phyloP scores from a whole-genome alignment of 2,888 invertebrate genomes.

The Leucoma salicis region DNA sequence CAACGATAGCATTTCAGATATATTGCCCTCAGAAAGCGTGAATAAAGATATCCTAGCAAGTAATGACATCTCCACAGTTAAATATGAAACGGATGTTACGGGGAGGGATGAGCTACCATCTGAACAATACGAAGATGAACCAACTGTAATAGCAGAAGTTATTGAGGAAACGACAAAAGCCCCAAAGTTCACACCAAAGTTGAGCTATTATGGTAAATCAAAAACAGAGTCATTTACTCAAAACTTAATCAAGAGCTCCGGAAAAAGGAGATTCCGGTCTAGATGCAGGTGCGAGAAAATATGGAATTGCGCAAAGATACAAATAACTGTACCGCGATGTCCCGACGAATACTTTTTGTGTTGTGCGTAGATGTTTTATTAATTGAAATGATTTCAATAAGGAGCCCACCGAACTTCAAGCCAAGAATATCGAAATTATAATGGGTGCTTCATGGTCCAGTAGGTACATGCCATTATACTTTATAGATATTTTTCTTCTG shows the following conservation, averaged over 20 bases:
- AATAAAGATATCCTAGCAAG: conserved; percentile 8
- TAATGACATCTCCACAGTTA: conserved; percentile 22
- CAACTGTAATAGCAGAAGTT: conserved; percentile 29
- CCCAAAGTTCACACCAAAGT: conserved; percentile 51
- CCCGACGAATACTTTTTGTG: conserved; percentile 75
- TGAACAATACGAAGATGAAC: conserved; percentile 33
- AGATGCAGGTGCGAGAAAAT: conserved; percentile 73
- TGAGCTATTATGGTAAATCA: conserved; percentile 55
- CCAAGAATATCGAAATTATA: not conserved
- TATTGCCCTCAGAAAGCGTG: conserved; percentile 19
- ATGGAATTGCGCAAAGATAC: conserved; percentile 74
- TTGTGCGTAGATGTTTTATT: conserved; percentile 40
- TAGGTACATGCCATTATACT: too few relatives aligned
- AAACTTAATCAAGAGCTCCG: conserved; percentile 51
- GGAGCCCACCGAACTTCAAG: conserved; percentile 7
- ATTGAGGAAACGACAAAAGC: conserved; percentile 31
- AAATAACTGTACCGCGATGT: conserved; percentile 71
- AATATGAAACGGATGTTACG: conserved; percentile 35
- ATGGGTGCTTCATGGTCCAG: too few relatives aligned
- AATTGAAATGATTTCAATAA: not conserved
- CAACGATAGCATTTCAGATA: conserved; percentile 10
- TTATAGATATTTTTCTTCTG: too few relatives aligned
- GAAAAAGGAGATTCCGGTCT: conserved; percentile 58
- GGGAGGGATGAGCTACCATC: conserved; percentile 34
- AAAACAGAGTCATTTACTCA: conserved; percentile 36